A percentile compares a stretch with the other conserved stretches of the same genome.
phyloP scores from a whole-genome alignment of 2,113 vertebrate species.

The Donacobius atricapilla region DNA sequence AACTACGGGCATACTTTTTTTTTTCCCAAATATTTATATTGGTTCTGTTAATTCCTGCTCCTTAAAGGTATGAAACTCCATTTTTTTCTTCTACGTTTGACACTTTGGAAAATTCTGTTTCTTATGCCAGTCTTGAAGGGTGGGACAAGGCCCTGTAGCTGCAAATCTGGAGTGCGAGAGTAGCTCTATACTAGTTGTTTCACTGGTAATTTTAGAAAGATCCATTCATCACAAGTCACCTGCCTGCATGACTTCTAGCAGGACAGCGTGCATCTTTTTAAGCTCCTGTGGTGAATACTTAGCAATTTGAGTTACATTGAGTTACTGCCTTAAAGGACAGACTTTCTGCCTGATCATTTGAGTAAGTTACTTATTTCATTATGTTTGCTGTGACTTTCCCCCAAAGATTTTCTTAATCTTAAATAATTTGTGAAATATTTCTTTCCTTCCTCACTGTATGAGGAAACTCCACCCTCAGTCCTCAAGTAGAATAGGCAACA shows the following conservation, averaged over 20 bases:
- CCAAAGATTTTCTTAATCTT: neutral
- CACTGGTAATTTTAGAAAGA: neutral
- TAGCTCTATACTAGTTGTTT: neutral
- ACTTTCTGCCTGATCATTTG: neutral
- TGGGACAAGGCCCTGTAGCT: neutral
- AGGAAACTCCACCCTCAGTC: conserved; percentile 11
- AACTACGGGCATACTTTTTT: neutral
- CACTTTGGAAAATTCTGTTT: neutral
- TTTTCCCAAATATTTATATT: neutral
- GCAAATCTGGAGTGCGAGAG: neutral
- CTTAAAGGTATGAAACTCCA: neutral
- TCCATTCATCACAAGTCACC: neutral
- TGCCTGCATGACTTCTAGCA: neutral
- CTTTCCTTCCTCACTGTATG: neutral
- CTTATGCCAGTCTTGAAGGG: neutral
- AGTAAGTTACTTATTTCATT: neutral
- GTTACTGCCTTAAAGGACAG: neutral
- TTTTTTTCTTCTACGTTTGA: neutral
- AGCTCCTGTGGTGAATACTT: neutral
- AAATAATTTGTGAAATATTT: neutral
- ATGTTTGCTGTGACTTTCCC: neutral
- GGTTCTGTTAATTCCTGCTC: neutral
- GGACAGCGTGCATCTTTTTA: neutral
- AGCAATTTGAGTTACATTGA: neutral
- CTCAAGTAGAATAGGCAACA: neutral